These are phyloP conservation scores for Cherax quadricarinatus DNA, from an alignment of 1,140 invertebrate genomes.

Conservation along the genomic window DNA sequence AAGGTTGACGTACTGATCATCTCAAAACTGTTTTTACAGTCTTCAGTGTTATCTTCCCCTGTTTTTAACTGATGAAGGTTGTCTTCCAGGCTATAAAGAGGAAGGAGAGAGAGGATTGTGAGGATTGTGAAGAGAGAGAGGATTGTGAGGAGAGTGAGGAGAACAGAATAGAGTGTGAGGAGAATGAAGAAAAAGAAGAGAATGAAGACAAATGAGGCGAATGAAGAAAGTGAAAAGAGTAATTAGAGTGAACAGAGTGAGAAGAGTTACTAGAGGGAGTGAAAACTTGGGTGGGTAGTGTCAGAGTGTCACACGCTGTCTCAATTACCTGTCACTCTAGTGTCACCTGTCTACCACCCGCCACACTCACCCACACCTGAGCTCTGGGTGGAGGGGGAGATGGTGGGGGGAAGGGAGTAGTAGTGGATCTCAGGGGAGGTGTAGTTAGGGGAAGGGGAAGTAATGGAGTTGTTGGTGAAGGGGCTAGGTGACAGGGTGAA, in stretches of 20 bases:
- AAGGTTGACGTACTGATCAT: too few relatives aligned
- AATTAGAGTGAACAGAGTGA: background rate
- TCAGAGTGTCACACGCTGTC: conserved; percentile 4
- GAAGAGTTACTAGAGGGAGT: background rate
- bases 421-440: background rate
- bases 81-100: too few relatives aligned
- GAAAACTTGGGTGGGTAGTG: background rate
- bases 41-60: too few relatives aligned
- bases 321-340: conserved; percentile 12
- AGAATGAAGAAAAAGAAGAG: too few relatives aligned
- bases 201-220: too few relatives aligned
- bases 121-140: too few relatives aligned
- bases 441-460: background rate
- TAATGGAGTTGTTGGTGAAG: too few relatives aligned
- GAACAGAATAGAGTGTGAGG: too few relatives aligned
- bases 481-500: background rate
- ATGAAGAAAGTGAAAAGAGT: background rate
- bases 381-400: background rate
- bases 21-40: too few relatives aligned
- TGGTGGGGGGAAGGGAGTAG: background rate
- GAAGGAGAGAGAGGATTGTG: too few relatives aligned
- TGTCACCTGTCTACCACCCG: background rate
- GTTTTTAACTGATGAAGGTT: too few relatives aligned
- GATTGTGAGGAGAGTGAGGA: too few relatives aligned
- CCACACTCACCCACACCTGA: background rate